Evolutionary conservation across 2,888 invertebrate species (phyloP), one percentile per base, ranked within the genome.

Genomic region (Pharmacophagus antenor): DNA sequence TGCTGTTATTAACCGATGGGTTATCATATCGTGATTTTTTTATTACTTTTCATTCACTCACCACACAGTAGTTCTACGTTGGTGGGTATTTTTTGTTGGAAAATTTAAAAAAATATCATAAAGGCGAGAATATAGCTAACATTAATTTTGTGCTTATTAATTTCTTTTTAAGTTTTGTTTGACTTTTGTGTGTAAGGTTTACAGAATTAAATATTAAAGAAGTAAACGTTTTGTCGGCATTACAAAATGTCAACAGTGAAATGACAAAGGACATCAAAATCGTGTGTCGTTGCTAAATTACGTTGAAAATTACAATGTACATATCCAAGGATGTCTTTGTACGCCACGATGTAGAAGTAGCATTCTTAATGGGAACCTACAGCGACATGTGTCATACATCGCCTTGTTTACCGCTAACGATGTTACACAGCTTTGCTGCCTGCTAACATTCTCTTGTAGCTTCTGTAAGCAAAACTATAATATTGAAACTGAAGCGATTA

Each of bases 281-380:
- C 42, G 23, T 20, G n/a, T 53, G 25, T 22, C 55, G 41, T 50
- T 31, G 48, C 42, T 55, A 55, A 59, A 44, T 59, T 53, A 42
- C 48, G 53, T 50, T 55, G 37, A 50, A 55, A 60, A 59, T 59
- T 59, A 60, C 53, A 55, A 20, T 60, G 54, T 60, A 42, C 54
- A 59, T 54, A 54, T 41, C 15, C 41, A 58, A 23, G 23, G 21
- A 12, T 17, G 57, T 37, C 57, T 51, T 51, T 46, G 46, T 5
- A 23, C 7, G 17, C 20, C 25, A 42, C 31, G 59, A 59, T 23
- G 46, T 60, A 37, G 50, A 60, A 60, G 55, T 55, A 46, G 59
- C 59, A 55, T 60, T 55, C 50, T 55, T 60, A 60, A 60, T 60
- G 55, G 23, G 55, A 44, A 37, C 27, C 17, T 41, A 59, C 31